Percentiles rank a stretch among this genome's conserved stretches.
Evolutionary conservation across 2,797 vertebrate genomes (phyloP).

Genomic region (Gephyroberyx darwinii): DNA sequence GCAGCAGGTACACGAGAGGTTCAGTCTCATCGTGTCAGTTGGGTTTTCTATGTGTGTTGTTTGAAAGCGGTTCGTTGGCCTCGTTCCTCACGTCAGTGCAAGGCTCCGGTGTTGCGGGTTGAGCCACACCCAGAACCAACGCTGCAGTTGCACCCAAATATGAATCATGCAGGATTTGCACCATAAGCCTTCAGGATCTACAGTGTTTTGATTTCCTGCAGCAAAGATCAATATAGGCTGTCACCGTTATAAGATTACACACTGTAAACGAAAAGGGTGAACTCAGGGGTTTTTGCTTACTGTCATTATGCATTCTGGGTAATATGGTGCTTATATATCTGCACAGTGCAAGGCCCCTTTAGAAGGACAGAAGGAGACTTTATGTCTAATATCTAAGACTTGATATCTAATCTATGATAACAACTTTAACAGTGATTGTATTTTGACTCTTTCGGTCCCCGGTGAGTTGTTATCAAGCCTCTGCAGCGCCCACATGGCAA

Average conservation of each 20-base stretch:
- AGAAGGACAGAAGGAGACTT: not conserved
- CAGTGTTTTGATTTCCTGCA: not conserved
- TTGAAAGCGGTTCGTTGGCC: slow-evolving; percentile 11
- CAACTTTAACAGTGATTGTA: slow-evolving; percentile 33
- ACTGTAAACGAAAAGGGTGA: too few relatives aligned
- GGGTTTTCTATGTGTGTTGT: not conserved
- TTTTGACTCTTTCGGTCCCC: slow-evolving; percentile 20
- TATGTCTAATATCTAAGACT: too few relatives aligned
- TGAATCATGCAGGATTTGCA: slow-evolving; percentile 58
- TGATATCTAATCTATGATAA: not conserved
- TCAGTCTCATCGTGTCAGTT: not conserved
- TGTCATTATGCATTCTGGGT: not conserved
- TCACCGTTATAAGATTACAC: not conserved
- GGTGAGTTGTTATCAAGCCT: slow-evolving; percentile 45
- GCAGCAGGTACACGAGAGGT: not conserved
- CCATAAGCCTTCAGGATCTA: slow-evolving; percentile 8
- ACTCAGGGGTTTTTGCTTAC: too few relatives aligned
- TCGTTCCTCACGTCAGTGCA: slow-evolving; percentile 1
- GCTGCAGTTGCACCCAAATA: slow-evolving; percentile 40
- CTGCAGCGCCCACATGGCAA: slow-evolving; percentile 67
- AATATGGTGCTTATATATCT: not conserved
- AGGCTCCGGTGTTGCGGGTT: slow-evolving; percentile 2
- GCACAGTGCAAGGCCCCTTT: not conserved
- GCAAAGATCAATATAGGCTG: not conserved
- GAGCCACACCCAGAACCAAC: slow-evolving; percentile 60